Evolutionary conservation across 2,888 invertebrate species (phyloP).

Genomic region (Acronicta psi): DNA sequence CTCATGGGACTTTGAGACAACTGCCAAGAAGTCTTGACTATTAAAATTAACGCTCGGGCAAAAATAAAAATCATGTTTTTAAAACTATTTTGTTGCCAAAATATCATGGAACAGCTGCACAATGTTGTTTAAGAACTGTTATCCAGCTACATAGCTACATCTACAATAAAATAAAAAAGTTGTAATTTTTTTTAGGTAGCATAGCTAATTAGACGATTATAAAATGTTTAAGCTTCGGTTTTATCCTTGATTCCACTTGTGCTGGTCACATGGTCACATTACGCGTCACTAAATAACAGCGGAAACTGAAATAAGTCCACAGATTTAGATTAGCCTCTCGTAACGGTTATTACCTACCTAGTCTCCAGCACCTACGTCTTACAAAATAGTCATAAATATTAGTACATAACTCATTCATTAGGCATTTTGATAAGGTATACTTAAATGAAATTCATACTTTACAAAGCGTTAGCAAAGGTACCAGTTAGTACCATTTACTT

Average conservation of each 20-base stretch:
- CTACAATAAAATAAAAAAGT: constrained; percentile 52
- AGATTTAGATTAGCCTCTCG: constrained; percentile 48
- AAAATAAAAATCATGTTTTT: constrained; percentile 82
- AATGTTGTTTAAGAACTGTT: constrained; percentile 57
- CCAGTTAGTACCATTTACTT: no score
- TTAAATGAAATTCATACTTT: constrained; percentile 1
- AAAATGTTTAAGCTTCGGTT: constrained; percentile 45
- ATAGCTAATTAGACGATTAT: constrained; percentile 51
- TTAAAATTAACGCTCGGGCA: constrained; percentile 80
- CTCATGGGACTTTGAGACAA: constrained; percentile 80
- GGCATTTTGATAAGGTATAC: constrained; percentile 10
- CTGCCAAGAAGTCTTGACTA: constrained; percentile 86
- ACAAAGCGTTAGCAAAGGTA: no score
- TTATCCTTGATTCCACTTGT: constrained; percentile 57
- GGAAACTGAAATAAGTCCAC: constrained; percentile 52
- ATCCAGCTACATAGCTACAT: constrained; percentile 44
- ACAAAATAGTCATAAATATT: constrained; percentile 25
- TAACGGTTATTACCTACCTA: constrained; percentile 24
- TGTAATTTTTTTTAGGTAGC: constrained; percentile 39
- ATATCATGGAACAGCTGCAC: constrained; percentile 82
- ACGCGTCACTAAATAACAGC: constrained; percentile 51
- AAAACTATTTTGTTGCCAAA: constrained; percentile 83
- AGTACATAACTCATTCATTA: constrained; percentile 19
- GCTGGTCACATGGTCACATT: constrained; percentile 46
- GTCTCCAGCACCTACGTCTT: constrained; percentile 25